Base-by-base conservation (phyloP, 1,140 invertebrate genomes). In the Drosophila setifemur region DNA sequence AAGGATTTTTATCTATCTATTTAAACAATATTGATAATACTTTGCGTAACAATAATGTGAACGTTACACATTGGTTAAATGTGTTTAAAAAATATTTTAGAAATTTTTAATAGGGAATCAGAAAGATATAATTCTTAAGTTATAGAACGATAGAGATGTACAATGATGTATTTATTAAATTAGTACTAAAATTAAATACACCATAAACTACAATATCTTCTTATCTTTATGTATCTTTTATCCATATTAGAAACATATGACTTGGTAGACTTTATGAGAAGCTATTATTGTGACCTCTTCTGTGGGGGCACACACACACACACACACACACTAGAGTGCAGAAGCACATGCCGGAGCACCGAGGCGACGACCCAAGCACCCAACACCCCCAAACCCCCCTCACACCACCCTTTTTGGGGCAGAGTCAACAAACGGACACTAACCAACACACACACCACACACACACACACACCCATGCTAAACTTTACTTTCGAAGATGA, bases 351-450 rank as follows among this genome's bases (percentile, higher is more conserved):
- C 55, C 48, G 31, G 2, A 39, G 31, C 73, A 72, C 58, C 57
- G 47, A 64, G 69, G 58, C 68, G 58, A 73, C 68, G 57, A 68
- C 45, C 64, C 50, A 82, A 75, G 66, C 54, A 76, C 35, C 39
- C 44, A 54, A 18, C 57, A 47, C 31, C 49, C 21, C 47, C 52
- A 29, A 39, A 54, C 63, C 68, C 48, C 37, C 39, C 39, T 19
- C 44, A 35, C 35, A 52, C 31, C 54, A 64, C 35, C 73, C 31
- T 12, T 29, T 50, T 50, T 47, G 49, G 49, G 77, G 58, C 67
- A 82, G 77, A 82, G 77, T 82, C 77, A 82, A 82, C 77, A 82
- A 82, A 82, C 72, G 77, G 77, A 82, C 77, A 82, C 71, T 57
- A 54, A 55, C 74, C 52, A n/a, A 77, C 52, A 45, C 44, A 50